Evolutionary conservation across 2,113 vertebrate genomes (phyloP), one percentile per base, ranked within the genome.

Genomic region (Stegastes partitus): DNA sequence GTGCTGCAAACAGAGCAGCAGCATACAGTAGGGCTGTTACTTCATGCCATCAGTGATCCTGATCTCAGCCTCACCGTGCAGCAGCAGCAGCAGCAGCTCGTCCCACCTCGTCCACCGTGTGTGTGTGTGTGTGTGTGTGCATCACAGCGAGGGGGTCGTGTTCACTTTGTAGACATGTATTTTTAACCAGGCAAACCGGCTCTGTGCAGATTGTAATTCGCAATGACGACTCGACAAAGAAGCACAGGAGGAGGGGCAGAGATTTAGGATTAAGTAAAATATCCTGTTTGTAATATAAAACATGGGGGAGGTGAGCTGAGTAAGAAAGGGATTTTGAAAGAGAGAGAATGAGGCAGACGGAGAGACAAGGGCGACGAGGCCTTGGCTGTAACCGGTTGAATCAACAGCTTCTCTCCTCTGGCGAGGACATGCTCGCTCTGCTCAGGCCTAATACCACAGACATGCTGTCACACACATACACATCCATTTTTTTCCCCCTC

Each of bases 331-430:
- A 82, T 82, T 81, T 63, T 42, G 53, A 55, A 64, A 71, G 64
- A 39, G 53, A 42, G 55, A 63, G 58, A 68, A 21, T 47, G 50
- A 54, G 62, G 21, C 45, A 39, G 22, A 74, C 5, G 26, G 55
- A 64, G 22, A 53, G 69, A 89, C 82, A 77, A 90, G 87, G 87
- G 42, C 72, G 23, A 86, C 63, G 58, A 77, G 74, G 68, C 70
- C 83, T 87, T 85, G 62, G 23, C 76, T 74, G 64, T 0, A 2
- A 85, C 79, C 79, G 78, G 79, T 82, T 80, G 70, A 86, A 86
- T 85, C 85, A 90, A 87, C 81, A 78, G 83, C 79, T 79, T 77
- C 72, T 83, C 42, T 91, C 88, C 84, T 89, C 86, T 88, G 87
- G 90, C 78, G 22, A 89, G 84, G 82, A 84, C 82, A 78, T 18